phyloP scores from a whole-genome alignment of 2,888 invertebrate genomes.

The Hololepta plana region DNA sequence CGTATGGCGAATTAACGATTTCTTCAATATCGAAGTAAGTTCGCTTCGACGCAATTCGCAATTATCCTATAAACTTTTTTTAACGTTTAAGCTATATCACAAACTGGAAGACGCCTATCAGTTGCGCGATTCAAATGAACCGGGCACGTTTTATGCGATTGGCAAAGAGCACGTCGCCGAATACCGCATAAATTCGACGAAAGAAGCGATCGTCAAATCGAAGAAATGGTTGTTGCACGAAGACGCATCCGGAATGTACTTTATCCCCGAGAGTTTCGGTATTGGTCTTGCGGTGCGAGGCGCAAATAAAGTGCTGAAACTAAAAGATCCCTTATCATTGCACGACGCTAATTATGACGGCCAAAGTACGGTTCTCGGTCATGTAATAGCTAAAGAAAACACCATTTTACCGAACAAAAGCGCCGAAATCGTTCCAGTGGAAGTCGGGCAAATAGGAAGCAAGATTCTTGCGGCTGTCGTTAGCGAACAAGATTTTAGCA shows the following conservation, averaged over 20 bases:
- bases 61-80: no score
- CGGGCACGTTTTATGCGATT: slow-evolving; percentile 23
- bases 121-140: no score
- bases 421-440: slow-evolving; percentile 21
- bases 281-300: slow-evolving; percentile 23
- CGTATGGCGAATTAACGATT: slow-evolving; percentile 26
- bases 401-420: slow-evolving; percentile 9
- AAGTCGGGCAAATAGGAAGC: slow-evolving; percentile 18
- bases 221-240: no score
- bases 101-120: slow-evolving; percentile 16
- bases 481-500: slow-evolving; percentile 18
- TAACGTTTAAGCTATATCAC: no score
- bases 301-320: slow-evolving; percentile 19
- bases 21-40: no score
- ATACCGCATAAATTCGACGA: slow-evolving; percentile 13
- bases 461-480: slow-evolving; percentile 24
- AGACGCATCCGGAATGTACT: no score
- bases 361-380: slow-evolving; percentile 15
- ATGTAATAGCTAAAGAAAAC: slow-evolving; percentile 10
- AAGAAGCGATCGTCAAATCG: slow-evolving; percentile 11
- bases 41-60: no score
- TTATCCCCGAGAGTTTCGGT: slow-evolving; percentile 20
- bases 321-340: no score
- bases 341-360: slow-evolving; percentile 11
- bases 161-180: slow-evolving; percentile 11